Base-by-base conservation (phyloP, 2,113 vertebrate genomes). In the Seriola dumerili region DNA sequence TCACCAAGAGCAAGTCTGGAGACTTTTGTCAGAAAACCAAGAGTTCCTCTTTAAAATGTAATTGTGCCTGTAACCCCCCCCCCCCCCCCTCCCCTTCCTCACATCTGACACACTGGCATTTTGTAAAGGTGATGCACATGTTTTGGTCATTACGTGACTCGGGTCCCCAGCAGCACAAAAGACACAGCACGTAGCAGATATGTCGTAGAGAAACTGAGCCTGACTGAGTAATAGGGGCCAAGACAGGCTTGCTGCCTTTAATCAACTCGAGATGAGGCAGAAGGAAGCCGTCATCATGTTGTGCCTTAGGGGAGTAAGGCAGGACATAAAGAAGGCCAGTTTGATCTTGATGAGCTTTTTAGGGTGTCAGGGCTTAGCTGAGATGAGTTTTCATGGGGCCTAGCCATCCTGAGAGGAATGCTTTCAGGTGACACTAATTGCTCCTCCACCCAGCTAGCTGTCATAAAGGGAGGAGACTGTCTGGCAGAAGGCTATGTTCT, bases 391-490 rank as follows among this genome's bases (percentile, higher is more conserved):
- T 92, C 88, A 82, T 80, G 75, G 76, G 69, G 73, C 68, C 85
- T 38, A 85, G 90, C 76, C 88, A 80, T 89, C 90, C 83, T 46
- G 59, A 76, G 90, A 88, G 92, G 77, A 92, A 90, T 72, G 91
- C 91, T 94, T 94, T 95, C 93, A 94, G 93, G 91, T 95, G 92
- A 95, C 94, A 93, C 92, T 95, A 95, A 95, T 95, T 95, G 93
- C 93, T 92, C 88, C 89, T 92, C 83, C 85, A 87, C 91, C 92
- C 74, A 73, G 85, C 90, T 72, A 85, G 87, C 88, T 92, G 94
- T 95, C 94, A 94, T 89, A 86, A 89, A 92, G 65, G 59, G 74
- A 87, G 85, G 91, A 82, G 84, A 84, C 70, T 91, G 90, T 89
- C 83, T 88, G 87, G 67, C 69, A 85, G 72, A 81, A 74, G 64